phyloP scores from a whole-genome alignment of 2,797 vertebrate species.

The Sternotherus odoratus region DNA sequence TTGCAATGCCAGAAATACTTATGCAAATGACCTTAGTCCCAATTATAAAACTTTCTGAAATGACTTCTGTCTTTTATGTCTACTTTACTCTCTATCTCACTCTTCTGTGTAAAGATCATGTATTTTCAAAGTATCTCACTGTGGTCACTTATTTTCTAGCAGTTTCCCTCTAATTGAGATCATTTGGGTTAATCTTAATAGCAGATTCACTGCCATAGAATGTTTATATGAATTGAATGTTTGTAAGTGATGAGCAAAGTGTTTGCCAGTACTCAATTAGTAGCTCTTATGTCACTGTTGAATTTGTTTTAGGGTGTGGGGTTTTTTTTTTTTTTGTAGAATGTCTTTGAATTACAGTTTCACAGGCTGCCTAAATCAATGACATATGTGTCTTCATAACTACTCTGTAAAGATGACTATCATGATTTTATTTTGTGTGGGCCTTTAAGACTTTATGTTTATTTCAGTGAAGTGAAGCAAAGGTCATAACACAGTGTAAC shows the following conservation, averaged over 20 bases:
- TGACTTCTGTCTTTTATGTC: neutral
- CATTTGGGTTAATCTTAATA: constrained; percentile 17
- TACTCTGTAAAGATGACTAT: constrained; percentile 18
- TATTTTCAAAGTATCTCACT: constrained; percentile 6
- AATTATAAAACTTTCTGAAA: neutral
- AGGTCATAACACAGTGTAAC: constrained; percentile 81
- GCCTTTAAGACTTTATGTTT: constrained; percentile 56
- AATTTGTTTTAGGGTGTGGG: constrained; percentile 29
- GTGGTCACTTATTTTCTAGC: neutral
- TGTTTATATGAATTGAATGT: constrained; percentile 25
- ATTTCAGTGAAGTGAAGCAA: constrained; percentile 76
- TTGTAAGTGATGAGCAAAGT: constrained; percentile 32
- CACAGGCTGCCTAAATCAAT: constrained; percentile 57
- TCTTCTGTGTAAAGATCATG: neutral
- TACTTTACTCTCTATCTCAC: neutral
- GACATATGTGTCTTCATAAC: constrained; percentile 7
- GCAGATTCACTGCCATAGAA: constrained; percentile 16
- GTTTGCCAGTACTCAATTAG: constrained; percentile 65
- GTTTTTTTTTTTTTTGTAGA: neutral
- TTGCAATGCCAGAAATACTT: neutral
- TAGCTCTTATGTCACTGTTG: constrained; percentile 52
- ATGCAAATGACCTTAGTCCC: neutral
- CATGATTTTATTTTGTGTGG: constrained; percentile 20
- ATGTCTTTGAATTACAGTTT: constrained; percentile 39
- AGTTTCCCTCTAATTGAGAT: constrained; percentile 15